Evolutionary conservation across 2,888 invertebrate genomes (phyloP).

Genomic region (Campoletis raptor): DNA sequence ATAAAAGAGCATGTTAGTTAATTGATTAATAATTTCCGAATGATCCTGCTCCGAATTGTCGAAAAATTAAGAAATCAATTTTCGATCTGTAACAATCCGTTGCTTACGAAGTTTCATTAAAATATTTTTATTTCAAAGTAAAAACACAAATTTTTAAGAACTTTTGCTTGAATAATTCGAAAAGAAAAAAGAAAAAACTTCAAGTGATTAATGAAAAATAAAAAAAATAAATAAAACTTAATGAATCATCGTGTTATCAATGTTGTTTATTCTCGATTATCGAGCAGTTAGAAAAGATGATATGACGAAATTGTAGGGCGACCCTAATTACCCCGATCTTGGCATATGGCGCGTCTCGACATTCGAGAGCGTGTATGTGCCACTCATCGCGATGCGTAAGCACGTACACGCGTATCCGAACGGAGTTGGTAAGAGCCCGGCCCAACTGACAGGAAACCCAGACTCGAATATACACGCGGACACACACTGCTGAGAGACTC

Average conservation of each 20-base stretch:
- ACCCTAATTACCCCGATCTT: constrained; percentile 21
- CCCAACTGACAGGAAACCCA: constrained; percentile 62
- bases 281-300: constrained; percentile 5
- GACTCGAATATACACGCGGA: constrained; percentile 39
- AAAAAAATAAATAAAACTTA: not conserved
- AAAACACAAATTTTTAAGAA: too few species aligned
- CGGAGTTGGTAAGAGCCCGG: constrained; percentile 32
- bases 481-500: not conserved
- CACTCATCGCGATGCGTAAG: constrained; percentile 60
- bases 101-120: too few species aligned
- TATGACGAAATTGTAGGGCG: not conserved
- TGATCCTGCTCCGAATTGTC: too few species aligned
- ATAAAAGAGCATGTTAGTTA: too few species aligned
- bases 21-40: too few species aligned
- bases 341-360: constrained; percentile 4
- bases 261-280: not conserved
- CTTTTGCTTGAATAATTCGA: not conserved
- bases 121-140: too few species aligned
- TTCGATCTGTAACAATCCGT: too few species aligned
- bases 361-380: not conserved
- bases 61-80: too few species aligned
- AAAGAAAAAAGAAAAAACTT: too few species aligned
- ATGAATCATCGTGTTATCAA: not conserved
- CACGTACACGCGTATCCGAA: constrained; percentile 40
- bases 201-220: not conserved